phyloP scores from a whole-genome alignment of 2,888 invertebrate species.

The Rhabditoides inermis region DNA sequence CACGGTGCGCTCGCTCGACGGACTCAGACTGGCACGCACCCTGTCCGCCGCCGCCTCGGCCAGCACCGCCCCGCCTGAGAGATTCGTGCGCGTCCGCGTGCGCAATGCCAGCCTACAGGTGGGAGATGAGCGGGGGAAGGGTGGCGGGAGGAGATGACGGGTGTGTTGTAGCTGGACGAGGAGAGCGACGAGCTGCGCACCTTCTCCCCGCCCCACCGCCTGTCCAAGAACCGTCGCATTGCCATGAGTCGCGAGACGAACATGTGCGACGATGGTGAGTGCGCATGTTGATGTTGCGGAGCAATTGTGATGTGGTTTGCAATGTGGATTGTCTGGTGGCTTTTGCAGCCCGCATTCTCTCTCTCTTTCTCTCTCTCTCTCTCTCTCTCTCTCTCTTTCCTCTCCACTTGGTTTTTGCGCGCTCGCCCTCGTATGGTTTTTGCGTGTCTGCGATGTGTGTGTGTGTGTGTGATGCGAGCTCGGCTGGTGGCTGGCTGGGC shows the following conservation, averaged over 20 bases:
- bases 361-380: neutral
- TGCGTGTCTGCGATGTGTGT: too few relatives aligned
- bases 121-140: constrained; percentile 7
- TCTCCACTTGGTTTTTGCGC: neutral
- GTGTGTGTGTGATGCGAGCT: too few relatives aligned
- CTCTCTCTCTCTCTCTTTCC: neutral
- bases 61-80: too few relatives aligned
- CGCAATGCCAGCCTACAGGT: constrained; percentile 20
- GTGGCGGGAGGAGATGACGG: constrained; percentile 9
- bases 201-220: constrained; percentile 37
- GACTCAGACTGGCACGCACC: too few relatives aligned
- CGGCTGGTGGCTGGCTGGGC: too few relatives aligned
- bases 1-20: too few relatives aligned
- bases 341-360: neutral
- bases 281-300: neutral
- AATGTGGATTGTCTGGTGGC: neutral
- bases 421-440: too few relatives aligned
- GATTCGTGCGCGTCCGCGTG: constrained; percentile 12
- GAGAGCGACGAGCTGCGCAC: constrained; percentile 20
- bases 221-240: constrained; percentile 26
- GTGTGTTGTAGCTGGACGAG: constrained; percentile 7
- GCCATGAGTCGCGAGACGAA: constrained; percentile 32
- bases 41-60: too few relatives aligned
- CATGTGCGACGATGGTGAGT: constrained; percentile 31
- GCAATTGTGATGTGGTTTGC: constrained; percentile 1